phyloP scores from a whole-genome alignment of 2,113 vertebrate genomes.

The Indicator indicator region DNA sequence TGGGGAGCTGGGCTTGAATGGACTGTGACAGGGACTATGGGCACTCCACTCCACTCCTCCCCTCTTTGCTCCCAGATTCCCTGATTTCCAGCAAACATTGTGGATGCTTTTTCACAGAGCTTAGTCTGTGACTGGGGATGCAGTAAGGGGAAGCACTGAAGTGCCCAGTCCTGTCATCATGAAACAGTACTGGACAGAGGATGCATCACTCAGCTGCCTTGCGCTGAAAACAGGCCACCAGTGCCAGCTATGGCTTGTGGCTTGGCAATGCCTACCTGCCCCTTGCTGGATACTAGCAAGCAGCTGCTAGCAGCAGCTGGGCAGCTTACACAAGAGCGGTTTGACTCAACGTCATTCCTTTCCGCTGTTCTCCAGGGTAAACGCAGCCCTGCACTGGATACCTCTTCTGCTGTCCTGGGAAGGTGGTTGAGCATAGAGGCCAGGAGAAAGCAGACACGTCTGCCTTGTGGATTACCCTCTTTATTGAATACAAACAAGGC shows the following conservation, averaged over 20 bases:
- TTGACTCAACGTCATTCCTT: neutral
- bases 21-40: neutral
- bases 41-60: neutral
- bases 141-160: rapidly evolving
- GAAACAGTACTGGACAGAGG: neutral
- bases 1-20: rapidly evolving
- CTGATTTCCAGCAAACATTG: neutral
- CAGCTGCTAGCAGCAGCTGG: neutral
- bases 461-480: neutral
- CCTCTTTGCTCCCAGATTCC: neutral
- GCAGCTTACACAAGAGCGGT: rapidly evolving
- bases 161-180: rapidly evolving
- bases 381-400: neutral
- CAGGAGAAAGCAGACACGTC: neutral
- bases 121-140: neutral
- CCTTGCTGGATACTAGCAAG: neutral
- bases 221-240: neutral
- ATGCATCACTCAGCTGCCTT: rapidly evolving
- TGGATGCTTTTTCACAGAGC: rapidly evolving
- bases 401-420: neutral
- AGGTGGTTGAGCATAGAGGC: neutral
- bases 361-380: neutral
- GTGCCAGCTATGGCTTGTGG: neutral
- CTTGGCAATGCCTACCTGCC: too few relatives aligned
- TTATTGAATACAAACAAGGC: conserved; percentile 55